Evolutionary conservation across 1,140 invertebrate genomes (phyloP).

Genomic region (Macrobrachium nipponense): DNA sequence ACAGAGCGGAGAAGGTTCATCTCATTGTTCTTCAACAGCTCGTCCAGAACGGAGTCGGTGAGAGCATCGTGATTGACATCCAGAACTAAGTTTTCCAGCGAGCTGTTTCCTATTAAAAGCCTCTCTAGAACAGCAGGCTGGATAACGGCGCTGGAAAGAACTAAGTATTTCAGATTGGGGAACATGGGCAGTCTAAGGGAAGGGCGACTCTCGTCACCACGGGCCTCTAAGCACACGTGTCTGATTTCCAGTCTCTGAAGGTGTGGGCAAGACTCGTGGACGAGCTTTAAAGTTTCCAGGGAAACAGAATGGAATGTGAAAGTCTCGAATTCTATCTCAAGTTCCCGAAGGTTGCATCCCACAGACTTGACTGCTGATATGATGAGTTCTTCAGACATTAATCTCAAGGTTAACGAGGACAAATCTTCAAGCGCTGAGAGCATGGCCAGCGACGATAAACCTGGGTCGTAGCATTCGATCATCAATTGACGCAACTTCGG

Average conservation of each 20-base stretch:
- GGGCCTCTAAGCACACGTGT: neutral
- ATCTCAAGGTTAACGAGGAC: neutral
- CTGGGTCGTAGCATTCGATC: conserved; percentile 12
- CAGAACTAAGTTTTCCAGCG: neutral
- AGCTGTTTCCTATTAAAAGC: conserved; percentile 2
- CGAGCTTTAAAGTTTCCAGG: conserved; percentile 4
- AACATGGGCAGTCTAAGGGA: neutral
- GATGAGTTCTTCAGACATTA: conserved; percentile 24
- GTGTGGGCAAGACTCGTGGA: conserved; percentile 14
- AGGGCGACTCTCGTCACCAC: neutral
- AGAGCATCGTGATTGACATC: conserved; percentile 32
- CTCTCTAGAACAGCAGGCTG: conserved; percentile 16
- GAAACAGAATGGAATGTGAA: conserved; percentile 23
- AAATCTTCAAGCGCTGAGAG: neutral
- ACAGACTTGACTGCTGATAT: conserved; percentile 12
- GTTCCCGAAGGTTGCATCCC: conserved; percentile 6
- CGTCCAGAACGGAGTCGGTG: conserved; percentile 5
- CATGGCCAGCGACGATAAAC: neutral
- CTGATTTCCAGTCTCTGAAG: conserved; percentile 2
- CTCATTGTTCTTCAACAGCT: conserved; percentile 7
- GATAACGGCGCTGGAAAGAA: conserved; percentile 10
- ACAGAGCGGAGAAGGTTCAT: neutral
- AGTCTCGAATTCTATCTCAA: conserved; percentile 19
- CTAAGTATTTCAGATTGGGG: conserved; percentile 1
- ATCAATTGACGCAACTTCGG: neutral